Evolutionary conservation across 2,888 invertebrate genomes (phyloP).

Genomic region (Sicus ferrugineus): DNA sequence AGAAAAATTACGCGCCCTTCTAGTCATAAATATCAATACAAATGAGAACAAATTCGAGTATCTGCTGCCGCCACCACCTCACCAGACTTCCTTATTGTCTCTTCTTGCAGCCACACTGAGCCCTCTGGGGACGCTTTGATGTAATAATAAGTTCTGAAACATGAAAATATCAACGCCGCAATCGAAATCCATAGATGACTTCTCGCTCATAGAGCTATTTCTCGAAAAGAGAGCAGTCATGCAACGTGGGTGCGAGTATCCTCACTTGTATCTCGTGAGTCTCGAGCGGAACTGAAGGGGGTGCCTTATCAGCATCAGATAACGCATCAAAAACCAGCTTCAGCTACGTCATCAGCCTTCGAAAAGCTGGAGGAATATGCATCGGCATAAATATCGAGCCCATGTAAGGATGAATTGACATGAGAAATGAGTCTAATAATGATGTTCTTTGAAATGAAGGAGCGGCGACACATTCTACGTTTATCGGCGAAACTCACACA

Average conservation of each 20-base stretch:
- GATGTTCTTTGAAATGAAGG: too few species aligned
- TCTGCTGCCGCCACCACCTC: background rate
- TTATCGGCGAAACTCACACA: too few species aligned
- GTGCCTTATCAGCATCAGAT: background rate
- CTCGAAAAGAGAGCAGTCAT: slow-evolving; percentile 4
- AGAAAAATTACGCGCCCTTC: background rate
- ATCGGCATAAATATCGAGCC: slow-evolving; percentile 15
- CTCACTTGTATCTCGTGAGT: background rate
- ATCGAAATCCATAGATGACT: slow-evolving; percentile 24
- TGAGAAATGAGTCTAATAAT: slow-evolving; percentile 11
- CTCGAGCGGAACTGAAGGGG: background rate
- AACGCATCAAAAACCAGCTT: too few species aligned
- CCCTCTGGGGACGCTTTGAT: background rate
- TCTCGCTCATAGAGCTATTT: background rate
- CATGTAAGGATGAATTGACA: background rate
- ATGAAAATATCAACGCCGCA: slow-evolving; percentile 21
- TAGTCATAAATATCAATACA: slow-evolving; percentile 18
- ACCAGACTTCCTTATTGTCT: background rate
- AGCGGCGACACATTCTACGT: too few species aligned
- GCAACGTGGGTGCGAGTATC: background rate
- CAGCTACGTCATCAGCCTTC: background rate
- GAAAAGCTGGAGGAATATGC: slow-evolving; percentile 4
- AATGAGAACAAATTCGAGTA: slow-evolving; percentile 27
- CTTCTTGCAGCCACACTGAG: background rate
- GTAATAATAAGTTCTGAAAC: slow-evolving; percentile 21